phyloP scores from a whole-genome alignment of 2,113 vertebrate genomes.

The Lathamus discolor region DNA sequence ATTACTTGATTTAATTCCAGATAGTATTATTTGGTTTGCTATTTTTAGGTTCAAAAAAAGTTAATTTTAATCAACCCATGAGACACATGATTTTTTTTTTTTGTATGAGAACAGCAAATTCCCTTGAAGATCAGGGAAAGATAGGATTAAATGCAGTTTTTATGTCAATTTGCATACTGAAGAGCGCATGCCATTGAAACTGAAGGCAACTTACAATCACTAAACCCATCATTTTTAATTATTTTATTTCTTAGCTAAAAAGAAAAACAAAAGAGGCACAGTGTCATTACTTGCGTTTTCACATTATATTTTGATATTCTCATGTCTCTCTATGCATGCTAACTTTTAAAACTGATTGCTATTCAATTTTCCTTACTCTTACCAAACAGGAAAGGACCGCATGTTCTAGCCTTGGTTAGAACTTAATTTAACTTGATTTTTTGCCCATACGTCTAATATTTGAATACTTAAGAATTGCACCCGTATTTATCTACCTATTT shows the following conservation, averaged over 20 bases:
- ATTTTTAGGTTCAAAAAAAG: constrained; percentile 17
- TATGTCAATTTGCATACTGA: background rate
- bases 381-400: background rate
- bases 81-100: background rate
- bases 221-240: background rate
- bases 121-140: background rate
- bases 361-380: background rate
- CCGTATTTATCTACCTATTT: background rate
- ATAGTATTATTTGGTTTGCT: background rate
- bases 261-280: background rate
- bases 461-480: background rate
- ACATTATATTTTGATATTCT: background rate
- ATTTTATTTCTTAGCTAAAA: background rate
- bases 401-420: background rate
- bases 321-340: background rate
- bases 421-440: background rate
- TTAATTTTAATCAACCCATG: background rate
- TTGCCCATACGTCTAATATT: background rate
- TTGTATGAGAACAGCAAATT: background rate
- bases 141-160: background rate
- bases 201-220: background rate
- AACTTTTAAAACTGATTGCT: background rate
- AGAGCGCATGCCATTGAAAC: background rate
- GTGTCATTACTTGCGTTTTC: background rate
- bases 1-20: constrained; percentile 13